Evolutionary conservation across 2,888 invertebrate species (phyloP).

Genomic region (Hypolimnas misippus): DNA sequence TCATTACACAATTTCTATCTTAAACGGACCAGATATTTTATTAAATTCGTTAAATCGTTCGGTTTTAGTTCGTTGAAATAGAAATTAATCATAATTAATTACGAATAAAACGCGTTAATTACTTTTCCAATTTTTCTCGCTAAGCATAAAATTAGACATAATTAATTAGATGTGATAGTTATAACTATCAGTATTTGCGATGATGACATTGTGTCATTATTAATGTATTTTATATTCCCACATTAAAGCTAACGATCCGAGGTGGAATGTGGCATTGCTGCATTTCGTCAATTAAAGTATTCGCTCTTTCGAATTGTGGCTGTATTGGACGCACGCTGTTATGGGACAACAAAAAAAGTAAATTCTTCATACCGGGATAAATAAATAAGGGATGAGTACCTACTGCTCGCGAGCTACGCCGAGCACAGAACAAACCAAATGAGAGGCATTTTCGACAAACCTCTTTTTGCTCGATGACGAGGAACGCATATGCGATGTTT

Average conservation of each 20-base stretch:
- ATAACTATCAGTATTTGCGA: slow-evolving; percentile 33
- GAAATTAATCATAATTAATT: slow-evolving; percentile 7
- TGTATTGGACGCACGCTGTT: slow-evolving; percentile 69
- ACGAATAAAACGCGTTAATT: not conserved
- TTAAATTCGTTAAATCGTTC: slow-evolving; percentile 3
- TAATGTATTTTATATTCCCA: slow-evolving; percentile 66
- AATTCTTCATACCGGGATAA: slow-evolving; percentile 81
- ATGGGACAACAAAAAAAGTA: slow-evolving; percentile 69
- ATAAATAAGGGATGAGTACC: slow-evolving; percentile 83
- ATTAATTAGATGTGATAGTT: not conserved
- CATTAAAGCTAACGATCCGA: slow-evolving; percentile 71
- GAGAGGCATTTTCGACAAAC: slow-evolving; percentile 81
- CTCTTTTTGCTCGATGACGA: slow-evolving; percentile 78
- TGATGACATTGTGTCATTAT: slow-evolving; percentile 47
- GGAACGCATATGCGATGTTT: slow-evolving; percentile 82
- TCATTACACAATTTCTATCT: slow-evolving; percentile 17
- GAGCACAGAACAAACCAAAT: slow-evolving; percentile 67
- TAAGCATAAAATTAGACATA: not conserved
- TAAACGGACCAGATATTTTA: slow-evolving; percentile 3
- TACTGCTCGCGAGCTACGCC: slow-evolving; percentile 52
- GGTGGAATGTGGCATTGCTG: slow-evolving; percentile 66
- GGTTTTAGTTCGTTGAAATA: not conserved
- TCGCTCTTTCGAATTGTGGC: slow-evolving; percentile 65
- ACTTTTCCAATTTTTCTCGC: not conserved
- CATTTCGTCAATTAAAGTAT: slow-evolving; percentile 81